phyloP scores from a whole-genome alignment of 2,888 invertebrate species.

The Drosophila colorata region DNA sequence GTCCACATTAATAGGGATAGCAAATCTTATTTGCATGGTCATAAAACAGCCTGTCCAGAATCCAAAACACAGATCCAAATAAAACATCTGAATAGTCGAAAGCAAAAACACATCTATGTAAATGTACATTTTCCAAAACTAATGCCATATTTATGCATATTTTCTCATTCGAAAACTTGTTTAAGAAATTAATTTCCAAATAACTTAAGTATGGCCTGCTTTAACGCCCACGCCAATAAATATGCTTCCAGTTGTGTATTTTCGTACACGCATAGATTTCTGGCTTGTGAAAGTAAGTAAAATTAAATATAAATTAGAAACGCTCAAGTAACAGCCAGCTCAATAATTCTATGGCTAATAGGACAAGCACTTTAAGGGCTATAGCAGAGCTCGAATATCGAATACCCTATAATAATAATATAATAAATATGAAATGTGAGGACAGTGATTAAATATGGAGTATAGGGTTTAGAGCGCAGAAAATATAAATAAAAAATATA shows the following conservation, averaged over 20 bases:
- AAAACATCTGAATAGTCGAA: neutral
- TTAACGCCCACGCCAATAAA: neutral
- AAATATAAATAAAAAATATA: neutral
- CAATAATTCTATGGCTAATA: slow-evolving; percentile 4
- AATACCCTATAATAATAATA: neutral
- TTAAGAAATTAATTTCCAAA: neutral
- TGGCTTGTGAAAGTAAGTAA: neutral
- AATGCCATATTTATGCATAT: neutral
- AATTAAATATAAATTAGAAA: slow-evolving; percentile 19
- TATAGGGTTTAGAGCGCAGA: neutral
- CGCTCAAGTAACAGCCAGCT: slow-evolving; percentile 14
- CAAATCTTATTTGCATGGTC: slow-evolving; percentile 17
- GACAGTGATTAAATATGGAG: too few relatives aligned
- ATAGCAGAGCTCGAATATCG: neutral
- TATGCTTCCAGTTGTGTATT: slow-evolving; percentile 12
- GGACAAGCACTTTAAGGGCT: neutral
- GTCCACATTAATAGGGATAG: slow-evolving; percentile 18
- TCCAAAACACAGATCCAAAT: neutral
- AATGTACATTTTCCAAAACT: neutral
- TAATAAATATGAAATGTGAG: neutral
- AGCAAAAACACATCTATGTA: too few relatives aligned
- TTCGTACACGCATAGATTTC: slow-evolving; percentile 8
- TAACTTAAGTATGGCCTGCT: neutral
- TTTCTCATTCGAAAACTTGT: too few relatives aligned
- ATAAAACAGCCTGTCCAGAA: neutral